A percentile compares a stretch with the other conserved stretches of the same genome.
These are phyloP conservation scores for Melipona beecheii DNA, from an alignment of 2,888 invertebrate genomes.

Conservation along the genomic window DNA sequence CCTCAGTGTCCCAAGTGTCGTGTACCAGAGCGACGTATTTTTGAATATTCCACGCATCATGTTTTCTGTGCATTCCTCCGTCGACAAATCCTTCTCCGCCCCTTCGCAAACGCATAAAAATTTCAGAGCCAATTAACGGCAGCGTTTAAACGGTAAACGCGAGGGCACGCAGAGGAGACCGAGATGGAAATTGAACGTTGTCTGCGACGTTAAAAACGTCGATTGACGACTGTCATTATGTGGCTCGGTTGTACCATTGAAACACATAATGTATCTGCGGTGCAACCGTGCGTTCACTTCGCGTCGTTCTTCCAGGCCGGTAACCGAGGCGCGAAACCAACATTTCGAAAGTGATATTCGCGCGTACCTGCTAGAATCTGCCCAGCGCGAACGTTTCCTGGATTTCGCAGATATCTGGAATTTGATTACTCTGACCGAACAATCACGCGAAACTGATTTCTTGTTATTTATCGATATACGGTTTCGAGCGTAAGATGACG, in stretches of 20 bases:
- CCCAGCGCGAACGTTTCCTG: conserved; percentile 29
- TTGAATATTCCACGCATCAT: no score
- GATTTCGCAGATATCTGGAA: conserved; percentile 25
- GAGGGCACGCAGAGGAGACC: not conserved
- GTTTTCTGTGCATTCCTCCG: no score
- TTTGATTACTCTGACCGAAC: conserved; percentile 12
- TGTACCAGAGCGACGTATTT: no score
- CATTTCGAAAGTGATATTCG: conserved; percentile 36
- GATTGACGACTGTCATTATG: conserved; percentile 3
- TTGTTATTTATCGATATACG: not conserved
- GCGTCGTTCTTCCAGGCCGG: conserved; percentile 28
- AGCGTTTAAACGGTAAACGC: not conserved
- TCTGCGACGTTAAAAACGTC: not conserved
- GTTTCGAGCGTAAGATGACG: no score
- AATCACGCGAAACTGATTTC: not conserved
- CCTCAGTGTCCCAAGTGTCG: no score
- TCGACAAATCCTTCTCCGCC: no score
- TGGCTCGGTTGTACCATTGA: conserved; percentile 9
- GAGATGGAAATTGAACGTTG: not conserved
- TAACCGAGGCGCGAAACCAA: conserved; percentile 35
- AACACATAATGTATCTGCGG: conserved; percentile 26
- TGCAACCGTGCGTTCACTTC: conserved; percentile 28
- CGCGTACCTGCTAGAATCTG: conserved; percentile 16
- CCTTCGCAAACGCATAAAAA: no score
- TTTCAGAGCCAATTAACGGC: no score